Conservation (phyloP, 1,140 invertebrate species). For the Ridgeia piscesae region DNA sequence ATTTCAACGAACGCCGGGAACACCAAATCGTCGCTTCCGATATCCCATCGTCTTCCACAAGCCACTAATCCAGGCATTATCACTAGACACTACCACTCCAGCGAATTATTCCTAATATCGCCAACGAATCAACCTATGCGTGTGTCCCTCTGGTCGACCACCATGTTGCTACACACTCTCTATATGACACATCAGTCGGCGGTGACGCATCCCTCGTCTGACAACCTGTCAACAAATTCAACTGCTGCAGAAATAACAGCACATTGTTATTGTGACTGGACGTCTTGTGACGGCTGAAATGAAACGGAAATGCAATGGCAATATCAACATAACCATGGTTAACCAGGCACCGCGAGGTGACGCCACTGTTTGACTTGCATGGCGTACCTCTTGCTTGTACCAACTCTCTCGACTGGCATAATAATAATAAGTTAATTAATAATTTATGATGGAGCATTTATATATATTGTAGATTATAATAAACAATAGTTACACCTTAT, state of each 20-base stretch:
- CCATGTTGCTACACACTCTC: neutral
- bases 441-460: too few species aligned
- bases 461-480: too few species aligned
- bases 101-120: neutral
- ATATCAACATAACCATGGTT: neutral
- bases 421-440: too few species aligned
- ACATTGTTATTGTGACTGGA: neutral
- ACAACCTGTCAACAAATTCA: neutral
- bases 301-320: neutral
- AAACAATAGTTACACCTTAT: too few species aligned
- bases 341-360: neutral
- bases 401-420: too few species aligned
- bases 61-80: constrained; percentile 45
- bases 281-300: neutral
- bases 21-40: constrained; percentile 51
- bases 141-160: neutral
- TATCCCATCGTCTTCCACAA: constrained; percentile 45
- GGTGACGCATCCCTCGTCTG: neutral
- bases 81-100: too few species aligned
- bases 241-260: too few species aligned
- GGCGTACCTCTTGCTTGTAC: too few species aligned
- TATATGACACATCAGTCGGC: neutral
- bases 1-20: constrained; percentile 44
- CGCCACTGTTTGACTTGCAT: neutral
- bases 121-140: neutral